Percentiles rank a stretch among this genome's conserved stretches.
These are phyloP conservation scores for Archaeoteleia sp. DNA, from an alignment of 2,888 invertebrate species.

Conservation along the genomic window DNA sequence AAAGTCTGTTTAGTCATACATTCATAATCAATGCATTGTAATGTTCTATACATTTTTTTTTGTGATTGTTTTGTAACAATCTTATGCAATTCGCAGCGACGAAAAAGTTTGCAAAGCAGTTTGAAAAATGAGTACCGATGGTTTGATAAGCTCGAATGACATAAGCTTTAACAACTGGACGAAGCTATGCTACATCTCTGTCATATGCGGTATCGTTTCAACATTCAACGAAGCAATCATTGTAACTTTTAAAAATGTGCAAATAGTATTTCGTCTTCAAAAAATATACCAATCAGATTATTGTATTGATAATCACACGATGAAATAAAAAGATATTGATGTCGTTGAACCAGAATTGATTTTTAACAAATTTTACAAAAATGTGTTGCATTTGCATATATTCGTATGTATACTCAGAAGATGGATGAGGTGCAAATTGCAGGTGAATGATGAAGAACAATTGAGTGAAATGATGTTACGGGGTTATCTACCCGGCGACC, in stretches of 20 bases:
- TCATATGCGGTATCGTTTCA: background rate
- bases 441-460: constrained; percentile 31
- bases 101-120: background rate
- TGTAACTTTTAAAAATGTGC: constrained; percentile 8
- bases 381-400: background rate
- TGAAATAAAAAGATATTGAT: too few species aligned
- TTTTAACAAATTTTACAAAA: background rate
- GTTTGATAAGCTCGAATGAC: constrained; percentile 2
- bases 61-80: too few species aligned
- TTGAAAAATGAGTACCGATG: constrained; percentile 3
- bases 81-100: too few species aligned
- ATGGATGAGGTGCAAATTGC: constrained; percentile 21
- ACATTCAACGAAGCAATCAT: too few species aligned
- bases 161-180: background rate
- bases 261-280: constrained; percentile 1
- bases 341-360: too few species aligned
- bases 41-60: too few species aligned
- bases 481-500: constrained; percentile 68
- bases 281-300: too few species aligned
- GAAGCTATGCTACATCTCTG: background rate
- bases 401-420: background rate
- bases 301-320: too few species aligned
- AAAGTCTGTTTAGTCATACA: too few species aligned
- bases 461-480: constrained; percentile 51
- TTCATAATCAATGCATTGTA: too few species aligned